Evolutionary conservation across 92 coral and sea anemone species (phyloP).

Genomic region (Porites evermanni): DNA sequence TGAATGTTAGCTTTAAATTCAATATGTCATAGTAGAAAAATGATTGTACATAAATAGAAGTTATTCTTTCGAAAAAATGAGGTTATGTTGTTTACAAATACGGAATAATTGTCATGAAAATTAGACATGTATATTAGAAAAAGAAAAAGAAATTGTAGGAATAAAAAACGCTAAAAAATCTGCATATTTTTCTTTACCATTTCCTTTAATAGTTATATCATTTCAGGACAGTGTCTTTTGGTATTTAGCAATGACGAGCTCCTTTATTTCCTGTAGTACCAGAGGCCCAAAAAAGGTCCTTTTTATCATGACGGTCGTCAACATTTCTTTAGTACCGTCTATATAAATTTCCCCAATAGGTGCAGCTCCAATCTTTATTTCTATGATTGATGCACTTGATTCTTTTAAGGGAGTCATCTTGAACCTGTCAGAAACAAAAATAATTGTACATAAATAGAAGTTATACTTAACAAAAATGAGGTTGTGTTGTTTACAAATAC

Average conservation of each 20-base stretch:
- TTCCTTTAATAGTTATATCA: not conserved
- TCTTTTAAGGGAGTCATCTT: not conserved
- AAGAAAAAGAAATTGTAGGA: not conserved
- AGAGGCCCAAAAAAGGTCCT: conserved; percentile 2
- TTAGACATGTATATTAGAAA: not conserved
- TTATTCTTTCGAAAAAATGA: not conserved
- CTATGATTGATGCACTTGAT: not conserved
- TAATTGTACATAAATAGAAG: not conserved
- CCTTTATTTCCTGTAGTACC: not conserved
- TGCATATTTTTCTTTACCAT: too few relatives aligned
- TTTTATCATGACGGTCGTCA: not conserved
- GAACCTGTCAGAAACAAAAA: not conserved
- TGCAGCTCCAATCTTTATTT: not conserved
- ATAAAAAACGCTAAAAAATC: too few relatives aligned
- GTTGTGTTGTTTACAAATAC: not conserved
- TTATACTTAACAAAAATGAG: not conserved
- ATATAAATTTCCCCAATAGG: not conserved
- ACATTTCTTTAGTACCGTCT: not conserved
- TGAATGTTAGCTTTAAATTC: not conserved
- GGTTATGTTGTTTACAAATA: not conserved
- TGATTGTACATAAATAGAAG: not conserved
- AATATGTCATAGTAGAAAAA: not conserved
- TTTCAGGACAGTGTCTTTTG: not conserved
- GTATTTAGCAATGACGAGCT: not conserved
- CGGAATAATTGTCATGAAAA: not conserved